Conservation (phyloP, 2,113 vertebrate species). For the Aythya baeri region DNA sequence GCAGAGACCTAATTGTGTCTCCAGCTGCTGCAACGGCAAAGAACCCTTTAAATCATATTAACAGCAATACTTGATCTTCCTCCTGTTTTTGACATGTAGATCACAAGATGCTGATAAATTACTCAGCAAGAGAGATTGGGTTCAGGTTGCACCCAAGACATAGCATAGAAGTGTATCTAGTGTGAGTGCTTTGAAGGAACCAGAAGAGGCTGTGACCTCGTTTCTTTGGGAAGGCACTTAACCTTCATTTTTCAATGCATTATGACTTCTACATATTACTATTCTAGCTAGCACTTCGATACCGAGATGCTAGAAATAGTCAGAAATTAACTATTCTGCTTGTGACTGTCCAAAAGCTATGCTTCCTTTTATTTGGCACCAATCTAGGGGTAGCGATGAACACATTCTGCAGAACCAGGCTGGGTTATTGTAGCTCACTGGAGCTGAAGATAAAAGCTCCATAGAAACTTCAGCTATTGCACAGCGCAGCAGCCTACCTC, state of each 20-base stretch:
- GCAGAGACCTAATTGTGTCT: constrained; percentile 24
- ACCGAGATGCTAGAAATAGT: background rate
- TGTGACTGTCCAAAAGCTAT: background rate
- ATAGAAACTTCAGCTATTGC: background rate
- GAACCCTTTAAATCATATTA: constrained; percentile 46
- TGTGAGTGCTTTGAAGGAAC: background rate
- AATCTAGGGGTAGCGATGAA: background rate
- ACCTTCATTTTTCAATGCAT: constrained; percentile 13
- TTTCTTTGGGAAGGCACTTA: constrained; percentile 14
- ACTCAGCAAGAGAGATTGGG: background rate
- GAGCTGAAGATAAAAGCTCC: constrained; percentile 54
- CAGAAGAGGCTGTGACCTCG: background rate
- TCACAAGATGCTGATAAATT: constrained; percentile 26
- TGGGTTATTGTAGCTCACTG: constrained; percentile 32
- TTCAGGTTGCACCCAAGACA: background rate
- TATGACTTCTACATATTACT: background rate
- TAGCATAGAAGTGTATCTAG: background rate
- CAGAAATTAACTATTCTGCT: constrained; percentile 37
- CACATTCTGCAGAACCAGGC: background rate
- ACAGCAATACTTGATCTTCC: constrained; percentile 8
- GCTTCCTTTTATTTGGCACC: background rate
- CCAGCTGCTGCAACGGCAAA: constrained; percentile 18
- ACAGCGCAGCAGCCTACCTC: constrained; percentile 37
- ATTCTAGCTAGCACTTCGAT: background rate
- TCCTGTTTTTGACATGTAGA: constrained; percentile 1